phyloP scores from a whole-genome alignment of 2,888 invertebrate genomes.

The Eumacrocentrus americanus region DNA sequence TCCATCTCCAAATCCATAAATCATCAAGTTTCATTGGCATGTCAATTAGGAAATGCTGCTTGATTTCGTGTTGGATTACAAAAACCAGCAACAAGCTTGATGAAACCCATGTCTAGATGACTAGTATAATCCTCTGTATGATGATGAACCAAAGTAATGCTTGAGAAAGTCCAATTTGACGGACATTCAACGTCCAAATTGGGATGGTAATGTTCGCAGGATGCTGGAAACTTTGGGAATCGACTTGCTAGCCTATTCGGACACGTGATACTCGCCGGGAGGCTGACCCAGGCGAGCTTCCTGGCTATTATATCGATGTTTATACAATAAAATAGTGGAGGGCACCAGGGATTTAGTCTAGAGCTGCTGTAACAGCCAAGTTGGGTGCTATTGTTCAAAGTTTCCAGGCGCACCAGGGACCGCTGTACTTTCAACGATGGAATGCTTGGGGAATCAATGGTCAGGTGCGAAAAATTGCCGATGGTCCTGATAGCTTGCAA shows the following conservation, averaged over 20 bases:
- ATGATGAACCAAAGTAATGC: too few relatives aligned
- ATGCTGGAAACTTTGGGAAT: background rate
- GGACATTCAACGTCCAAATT: background rate
- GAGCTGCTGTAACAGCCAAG: constrained; percentile 50
- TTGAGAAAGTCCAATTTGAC: too few relatives aligned
- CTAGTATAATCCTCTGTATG: too few relatives aligned
- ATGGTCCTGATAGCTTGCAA: background rate
- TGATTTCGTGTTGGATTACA: too few relatives aligned
- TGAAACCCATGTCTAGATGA: too few relatives aligned
- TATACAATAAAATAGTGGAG: constrained; percentile 12
- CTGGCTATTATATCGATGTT: background rate
- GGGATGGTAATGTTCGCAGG: too few relatives aligned
- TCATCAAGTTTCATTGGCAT: too few relatives aligned
- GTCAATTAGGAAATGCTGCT: too few relatives aligned
- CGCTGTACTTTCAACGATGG: background rate
- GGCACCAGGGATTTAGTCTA: background rate
- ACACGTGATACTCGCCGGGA: background rate
- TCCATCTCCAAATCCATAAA: too few relatives aligned
- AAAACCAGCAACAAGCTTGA: too few relatives aligned
- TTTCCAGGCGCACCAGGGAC: constrained; percentile 39
- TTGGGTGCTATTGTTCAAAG: constrained; percentile 54
- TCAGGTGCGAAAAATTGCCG: background rate
- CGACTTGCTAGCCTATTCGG: background rate
- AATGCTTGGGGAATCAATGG: background rate
- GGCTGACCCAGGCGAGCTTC: background rate